phyloP scores from a whole-genome alignment of 1,140 invertebrate species.

The Phenacoccus solenopsis region DNA sequence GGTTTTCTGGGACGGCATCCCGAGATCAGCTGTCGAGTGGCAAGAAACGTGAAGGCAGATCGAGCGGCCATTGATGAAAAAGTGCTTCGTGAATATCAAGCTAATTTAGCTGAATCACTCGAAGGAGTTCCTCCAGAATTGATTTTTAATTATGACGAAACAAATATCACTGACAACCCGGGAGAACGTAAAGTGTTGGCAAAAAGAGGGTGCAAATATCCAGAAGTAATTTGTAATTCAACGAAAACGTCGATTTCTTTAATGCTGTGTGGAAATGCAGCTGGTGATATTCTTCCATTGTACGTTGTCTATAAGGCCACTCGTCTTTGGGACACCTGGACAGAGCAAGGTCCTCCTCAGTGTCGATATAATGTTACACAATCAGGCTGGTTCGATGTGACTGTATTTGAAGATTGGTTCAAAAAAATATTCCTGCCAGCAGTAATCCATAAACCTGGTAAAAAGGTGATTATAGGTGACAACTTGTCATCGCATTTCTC shows the following conservation, averaged over 20 bases:
- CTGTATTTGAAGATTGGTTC: conserved; percentile 34
- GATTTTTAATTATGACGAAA: conserved; percentile 28
- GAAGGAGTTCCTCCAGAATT: conserved; percentile 22
- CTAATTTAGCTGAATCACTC: neutral
- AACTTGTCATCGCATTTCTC: conserved; percentile 34
- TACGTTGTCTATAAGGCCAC: conserved; percentile 30
- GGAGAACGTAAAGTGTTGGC: conserved; percentile 26
- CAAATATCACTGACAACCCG: conserved; percentile 27
- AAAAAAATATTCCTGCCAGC: conserved; percentile 23
- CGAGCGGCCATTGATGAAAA: conserved; percentile 24
- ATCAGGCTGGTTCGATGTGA: conserved; percentile 32
- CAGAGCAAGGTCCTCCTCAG: conserved; percentile 28
- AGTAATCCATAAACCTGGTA: conserved; percentile 27
- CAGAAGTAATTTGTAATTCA: conserved; percentile 26
- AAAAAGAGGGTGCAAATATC: conserved; percentile 28
- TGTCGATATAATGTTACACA: conserved; percentile 31
- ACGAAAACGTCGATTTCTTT: conserved; percentile 26
- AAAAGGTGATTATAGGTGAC: conserved; percentile 31
- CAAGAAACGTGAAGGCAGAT: conserved; percentile 29
- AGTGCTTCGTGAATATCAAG: conserved; percentile 22
- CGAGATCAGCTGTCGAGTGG: conserved; percentile 25
- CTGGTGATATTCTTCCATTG: conserved; percentile 21
- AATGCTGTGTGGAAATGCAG: conserved; percentile 28
- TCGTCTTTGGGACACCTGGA: conserved; percentile 32
- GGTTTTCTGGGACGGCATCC: conserved; percentile 28